A percentile compares a stretch with the other conserved stretches of the same genome.
Conservation (phyloP, 2,888 invertebrate genomes). For the Petrolisthes cinctipes region DNA sequence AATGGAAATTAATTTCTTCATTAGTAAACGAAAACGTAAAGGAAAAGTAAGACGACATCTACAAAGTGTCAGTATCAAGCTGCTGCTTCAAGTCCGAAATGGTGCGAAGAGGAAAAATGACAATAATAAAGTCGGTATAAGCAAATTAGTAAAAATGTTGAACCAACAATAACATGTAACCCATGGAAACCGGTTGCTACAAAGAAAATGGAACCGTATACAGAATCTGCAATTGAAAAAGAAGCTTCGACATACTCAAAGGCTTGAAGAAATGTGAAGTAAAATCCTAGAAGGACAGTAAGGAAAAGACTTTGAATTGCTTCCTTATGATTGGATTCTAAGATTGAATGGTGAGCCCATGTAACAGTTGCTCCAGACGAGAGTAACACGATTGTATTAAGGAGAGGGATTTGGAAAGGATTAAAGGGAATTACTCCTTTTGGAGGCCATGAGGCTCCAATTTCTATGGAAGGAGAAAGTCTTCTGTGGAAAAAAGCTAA, state of each 20-base stretch:
- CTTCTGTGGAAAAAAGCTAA: conserved; percentile 76
- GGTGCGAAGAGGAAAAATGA: too few relatives aligned
- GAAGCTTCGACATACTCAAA: conserved; percentile 79
- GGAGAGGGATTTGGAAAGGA: conserved; percentile 78
- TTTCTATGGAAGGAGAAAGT: conserved; percentile 73
- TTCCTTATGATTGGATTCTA: too few relatives aligned
- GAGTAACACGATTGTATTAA: conserved; percentile 81
- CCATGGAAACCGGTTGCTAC: too few relatives aligned
- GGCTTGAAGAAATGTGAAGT: conserved; percentile 78
- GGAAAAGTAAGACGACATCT: too few relatives aligned
- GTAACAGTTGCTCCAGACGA: conserved; percentile 80
- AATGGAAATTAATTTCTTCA: too few relatives aligned
- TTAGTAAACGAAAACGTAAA: too few relatives aligned
- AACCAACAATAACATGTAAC: too few relatives aligned
- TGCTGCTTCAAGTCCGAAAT: too few relatives aligned
- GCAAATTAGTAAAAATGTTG: too few relatives aligned
- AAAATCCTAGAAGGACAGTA: conserved; percentile 76
- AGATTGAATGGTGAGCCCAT: conserved; percentile 76
- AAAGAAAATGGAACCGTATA: not conserved
- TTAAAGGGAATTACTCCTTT: conserved; percentile 76
- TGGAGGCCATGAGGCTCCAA: too few relatives aligned
- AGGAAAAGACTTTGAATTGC: conserved; percentile 72
- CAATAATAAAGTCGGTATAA: too few relatives aligned
- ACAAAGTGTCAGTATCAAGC: too few relatives aligned
- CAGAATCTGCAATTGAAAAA: not conserved